Conservation (phyloP, 2,888 invertebrate genomes). For the Teleiodes luculella region DNA sequence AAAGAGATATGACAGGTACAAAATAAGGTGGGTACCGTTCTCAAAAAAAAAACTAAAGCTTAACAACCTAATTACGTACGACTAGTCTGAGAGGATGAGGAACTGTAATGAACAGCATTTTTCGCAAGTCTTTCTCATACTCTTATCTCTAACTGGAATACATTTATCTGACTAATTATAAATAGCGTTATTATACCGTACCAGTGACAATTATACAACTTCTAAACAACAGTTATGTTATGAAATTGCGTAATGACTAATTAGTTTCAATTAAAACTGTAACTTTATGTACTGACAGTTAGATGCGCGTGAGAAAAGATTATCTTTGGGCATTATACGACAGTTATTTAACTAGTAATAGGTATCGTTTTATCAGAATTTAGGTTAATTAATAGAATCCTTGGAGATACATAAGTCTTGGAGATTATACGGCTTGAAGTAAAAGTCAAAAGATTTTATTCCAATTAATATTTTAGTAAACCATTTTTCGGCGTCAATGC, state of each 20-base stretch:
- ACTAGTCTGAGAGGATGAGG: too few relatives aligned
- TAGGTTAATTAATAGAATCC: neutral
- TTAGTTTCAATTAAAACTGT: slow-evolving; percentile 61
- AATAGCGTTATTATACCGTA: slow-evolving; percentile 9
- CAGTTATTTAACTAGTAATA: neutral
- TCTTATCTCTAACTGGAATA: slow-evolving; percentile 18
- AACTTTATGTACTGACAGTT: slow-evolving; percentile 25
- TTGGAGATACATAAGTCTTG: neutral
- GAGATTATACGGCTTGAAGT: neutral
- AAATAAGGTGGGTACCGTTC: too few relatives aligned
- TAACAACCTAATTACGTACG: too few relatives aligned
- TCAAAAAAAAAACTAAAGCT: too few relatives aligned
- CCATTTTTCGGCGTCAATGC: too few relatives aligned
- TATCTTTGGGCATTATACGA: neutral
- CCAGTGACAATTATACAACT: slow-evolving; percentile 38
- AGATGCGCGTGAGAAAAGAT: slow-evolving; percentile 9
- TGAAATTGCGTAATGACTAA: slow-evolving; percentile 54
- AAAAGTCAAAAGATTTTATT: too few relatives aligned
- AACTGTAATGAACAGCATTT: neutral
- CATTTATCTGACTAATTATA: neutral
- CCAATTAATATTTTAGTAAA: too few relatives aligned
- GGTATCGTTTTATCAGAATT: neutral
- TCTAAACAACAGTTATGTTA: slow-evolving; percentile 43
- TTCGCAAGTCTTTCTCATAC: slow-evolving; percentile 21
- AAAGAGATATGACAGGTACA: too few relatives aligned